Percentiles rank a stretch among this genome's conserved stretches.
These are phyloP conservation scores for Limulus polyphemus DNA, from an alignment of 2,888 invertebrate species.

Conservation along the genomic window DNA sequence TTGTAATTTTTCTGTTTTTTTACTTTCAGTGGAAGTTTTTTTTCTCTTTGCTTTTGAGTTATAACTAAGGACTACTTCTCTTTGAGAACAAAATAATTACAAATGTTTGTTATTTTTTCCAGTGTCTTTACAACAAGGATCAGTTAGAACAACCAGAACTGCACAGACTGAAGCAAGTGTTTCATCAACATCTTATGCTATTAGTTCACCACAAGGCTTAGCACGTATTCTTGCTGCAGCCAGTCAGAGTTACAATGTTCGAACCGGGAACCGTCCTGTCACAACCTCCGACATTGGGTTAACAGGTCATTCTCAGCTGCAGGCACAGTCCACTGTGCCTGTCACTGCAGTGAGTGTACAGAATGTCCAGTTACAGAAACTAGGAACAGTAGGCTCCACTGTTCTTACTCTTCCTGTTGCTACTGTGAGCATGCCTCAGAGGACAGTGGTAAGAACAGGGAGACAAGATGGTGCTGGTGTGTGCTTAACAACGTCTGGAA, in stretches of 20 bases:
- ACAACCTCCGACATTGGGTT: slow-evolving; percentile 8
- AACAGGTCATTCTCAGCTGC: slow-evolving; percentile 3
- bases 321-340: neutral
- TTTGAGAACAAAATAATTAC: too few relatives aligned
- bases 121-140: too few relatives aligned
- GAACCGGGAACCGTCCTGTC: slow-evolving; percentile 9
- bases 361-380: slow-evolving; percentile 11
- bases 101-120: too few relatives aligned
- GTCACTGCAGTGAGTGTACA: slow-evolving; percentile 7
- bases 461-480: slow-evolving; percentile 9
- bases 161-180: neutral
- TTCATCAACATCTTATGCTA: neutral
- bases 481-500: slow-evolving; percentile 8
- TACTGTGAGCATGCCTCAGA: slow-evolving; percentile 6
- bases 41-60: too few relatives aligned
- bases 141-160: too few relatives aligned
- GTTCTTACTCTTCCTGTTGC: slow-evolving; percentile 11
- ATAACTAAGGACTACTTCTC: too few relatives aligned
- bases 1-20: too few relatives aligned
- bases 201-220: slow-evolving; percentile 10
- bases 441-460: slow-evolving; percentile 7
- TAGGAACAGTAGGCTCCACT: slow-evolving; percentile 8
- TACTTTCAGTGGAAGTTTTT: too few relatives aligned
- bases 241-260: slow-evolving; percentile 8
- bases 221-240: slow-evolving; percentile 13